Conservation (phyloP, 2,113 vertebrate species). For the Rostratula benghalensis region DNA sequence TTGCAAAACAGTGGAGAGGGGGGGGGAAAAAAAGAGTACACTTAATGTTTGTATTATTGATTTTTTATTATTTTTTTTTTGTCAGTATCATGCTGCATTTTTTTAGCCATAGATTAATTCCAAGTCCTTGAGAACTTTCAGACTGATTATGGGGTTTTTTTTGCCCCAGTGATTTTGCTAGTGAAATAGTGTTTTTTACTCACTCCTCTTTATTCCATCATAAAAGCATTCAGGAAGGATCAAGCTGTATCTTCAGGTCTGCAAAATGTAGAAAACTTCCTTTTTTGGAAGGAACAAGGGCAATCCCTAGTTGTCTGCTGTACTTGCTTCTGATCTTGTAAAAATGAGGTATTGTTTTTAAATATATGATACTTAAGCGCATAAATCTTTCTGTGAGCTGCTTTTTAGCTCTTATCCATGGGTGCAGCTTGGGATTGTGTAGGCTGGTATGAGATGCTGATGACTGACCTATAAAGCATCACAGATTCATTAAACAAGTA, state of each 20-base stretch:
- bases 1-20: background rate
- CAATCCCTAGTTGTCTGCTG: background rate
- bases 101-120: background rate
- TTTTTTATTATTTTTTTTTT: background rate
- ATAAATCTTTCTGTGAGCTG: background rate
- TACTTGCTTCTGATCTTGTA: background rate
- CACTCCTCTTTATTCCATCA: background rate
- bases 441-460: background rate
- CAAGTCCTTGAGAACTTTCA: background rate
- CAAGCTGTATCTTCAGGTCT: background rate
- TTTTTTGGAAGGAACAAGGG: background rate
- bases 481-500: background rate
- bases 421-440: background rate
- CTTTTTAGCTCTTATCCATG: background rate
- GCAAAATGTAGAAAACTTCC: background rate
- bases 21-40: background rate
- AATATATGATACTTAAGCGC: background rate
- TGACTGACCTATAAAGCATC: background rate
- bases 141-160: accelerated
- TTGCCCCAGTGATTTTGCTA: background rate
- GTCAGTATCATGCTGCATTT: background rate
- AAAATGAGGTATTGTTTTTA: background rate
- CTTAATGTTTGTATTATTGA: background rate
- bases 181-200: background rate
- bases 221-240: accelerated